Evolutionary conservation across 2,888 invertebrate species (phyloP).

Genomic region (Pristionchus maxplancki): DNA sequence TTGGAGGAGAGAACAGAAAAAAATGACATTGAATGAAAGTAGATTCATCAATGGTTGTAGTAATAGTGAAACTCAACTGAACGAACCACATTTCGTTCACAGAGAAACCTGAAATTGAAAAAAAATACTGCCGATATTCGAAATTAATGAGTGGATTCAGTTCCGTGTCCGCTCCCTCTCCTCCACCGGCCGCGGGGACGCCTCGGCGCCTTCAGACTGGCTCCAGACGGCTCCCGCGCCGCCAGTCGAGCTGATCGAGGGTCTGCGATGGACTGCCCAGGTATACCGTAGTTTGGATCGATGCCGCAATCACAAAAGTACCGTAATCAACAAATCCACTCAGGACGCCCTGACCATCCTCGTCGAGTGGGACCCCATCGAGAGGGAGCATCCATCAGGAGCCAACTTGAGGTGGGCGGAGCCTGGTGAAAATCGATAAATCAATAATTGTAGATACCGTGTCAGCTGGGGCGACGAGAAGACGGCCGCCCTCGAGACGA

Average conservation of each 20-base stretch:
- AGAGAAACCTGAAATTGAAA: too few species aligned
- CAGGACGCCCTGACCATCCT: slow-evolving; percentile 69
- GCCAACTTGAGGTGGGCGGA: slow-evolving; percentile 27
- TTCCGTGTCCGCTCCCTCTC: slow-evolving; percentile 71
- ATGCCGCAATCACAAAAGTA: not conserved
- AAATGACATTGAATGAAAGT: too few species aligned
- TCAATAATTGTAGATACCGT: slow-evolving; percentile 69
- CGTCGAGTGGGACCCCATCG: slow-evolving; percentile 74
- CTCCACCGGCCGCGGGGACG: slow-evolving; percentile 61
- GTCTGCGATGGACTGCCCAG: slow-evolving; percentile 48
- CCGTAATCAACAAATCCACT: slow-evolving; percentile 50
- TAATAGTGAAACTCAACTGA: not conserved
- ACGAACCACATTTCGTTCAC: too few species aligned
- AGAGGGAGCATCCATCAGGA: slow-evolving; percentile 53
- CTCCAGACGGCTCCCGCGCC: slow-evolving; percentile 67
- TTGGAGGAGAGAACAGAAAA: too few species aligned
- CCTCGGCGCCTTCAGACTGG: slow-evolving; percentile 71
- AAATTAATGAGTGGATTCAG: too few species aligned
- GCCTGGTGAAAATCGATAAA: not conserved
- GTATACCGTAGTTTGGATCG: not conserved
- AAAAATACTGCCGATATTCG: too few species aligned
- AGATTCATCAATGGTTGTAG: too few species aligned
- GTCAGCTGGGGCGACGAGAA: slow-evolving; percentile 68
- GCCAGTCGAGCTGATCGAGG: slow-evolving; percentile 60
- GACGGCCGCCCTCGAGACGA: slow-evolving; percentile 13